Conservation (phyloP, 2,797 vertebrate genomes). For the Dendrocincla tyrannina region DNA sequence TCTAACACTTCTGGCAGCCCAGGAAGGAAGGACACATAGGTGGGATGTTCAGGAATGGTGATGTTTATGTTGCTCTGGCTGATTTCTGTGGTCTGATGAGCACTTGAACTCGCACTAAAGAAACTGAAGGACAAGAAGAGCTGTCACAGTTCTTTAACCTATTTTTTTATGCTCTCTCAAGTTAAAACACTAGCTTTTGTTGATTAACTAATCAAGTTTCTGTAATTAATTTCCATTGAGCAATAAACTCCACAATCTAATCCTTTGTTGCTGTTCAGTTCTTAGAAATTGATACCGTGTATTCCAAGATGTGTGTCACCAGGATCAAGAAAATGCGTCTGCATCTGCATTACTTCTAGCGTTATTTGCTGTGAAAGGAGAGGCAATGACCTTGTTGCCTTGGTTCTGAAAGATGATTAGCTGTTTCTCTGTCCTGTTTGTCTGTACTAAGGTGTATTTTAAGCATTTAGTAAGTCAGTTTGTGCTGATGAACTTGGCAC, state of each 20-base stretch:
- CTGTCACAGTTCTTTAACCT: not conserved
- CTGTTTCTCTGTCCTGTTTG: not conserved
- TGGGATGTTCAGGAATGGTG: not conserved
- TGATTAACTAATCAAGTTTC: not conserved
- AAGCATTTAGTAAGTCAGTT: conserved; percentile 14
- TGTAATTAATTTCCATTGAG: not conserved
- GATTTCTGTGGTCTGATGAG: not conserved
- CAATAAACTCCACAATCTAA: not conserved
- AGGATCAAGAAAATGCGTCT: not conserved
- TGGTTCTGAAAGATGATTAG: not conserved
- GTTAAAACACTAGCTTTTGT: not conserved
- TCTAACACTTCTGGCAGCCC: not conserved
- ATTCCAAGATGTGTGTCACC: not conserved
- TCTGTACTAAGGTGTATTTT: conserved; percentile 26
- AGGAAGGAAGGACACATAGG: not conserved
- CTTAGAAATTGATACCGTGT: not conserved
- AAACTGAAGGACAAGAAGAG: not conserved
- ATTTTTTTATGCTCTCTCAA: not conserved
- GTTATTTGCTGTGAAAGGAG: not conserved
- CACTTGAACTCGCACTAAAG: not conserved
- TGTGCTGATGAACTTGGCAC: conserved; percentile 15
- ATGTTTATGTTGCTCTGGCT: not conserved
- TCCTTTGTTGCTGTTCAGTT: not conserved
- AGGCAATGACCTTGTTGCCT: conserved; percentile 9
- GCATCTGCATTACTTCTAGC: not conserved